Base-by-base conservation (phyloP, 2,113 vertebrate genomes). In the Sclerurus mexicanus region DNA sequence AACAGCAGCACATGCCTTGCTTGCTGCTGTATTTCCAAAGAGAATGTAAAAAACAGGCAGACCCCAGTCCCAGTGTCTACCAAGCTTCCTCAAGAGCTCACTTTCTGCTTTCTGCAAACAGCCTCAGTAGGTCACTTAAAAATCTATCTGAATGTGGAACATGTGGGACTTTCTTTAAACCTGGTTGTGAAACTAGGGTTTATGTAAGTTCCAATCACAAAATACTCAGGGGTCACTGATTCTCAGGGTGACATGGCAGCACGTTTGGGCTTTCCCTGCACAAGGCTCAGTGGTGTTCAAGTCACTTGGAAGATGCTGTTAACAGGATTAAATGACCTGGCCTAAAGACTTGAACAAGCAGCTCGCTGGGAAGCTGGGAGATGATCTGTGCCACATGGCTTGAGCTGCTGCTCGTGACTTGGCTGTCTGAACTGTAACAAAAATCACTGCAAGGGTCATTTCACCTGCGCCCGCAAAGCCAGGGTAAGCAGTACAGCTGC, bases 291-390 rank as follows among this genome's bases (percentile, higher is more conserved):
- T 21, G 67, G 78, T 62, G 35, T 19, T 63, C 27, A 87, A 69
- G 67, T 56, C 78, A 64, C 62, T 82, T 63, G 71, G 78, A 91
- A 80, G 82, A 53, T 59, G 31, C 63, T 44, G 21, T 80, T 77
- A 93, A 92, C 33, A 88, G 88, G 79, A 95, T 85, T 85, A 88
- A 88, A 62, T 47, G 25, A 31, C 62, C 83, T 80, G 72, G 59
- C 42, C 63, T 68, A 64, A 75, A 47, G 58, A 40, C 39, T 15
- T 27, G 40, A 83, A 56, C 27, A 42, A 74, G 89, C 64, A 85
- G 83, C 93, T 85, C 75, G 23, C 33, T 82, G 75, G 85, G 90
- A 95, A 53, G 75, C 85, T 80, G 55, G 87, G 33, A 39, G 72
- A 17, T 88, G 94, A 92, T 77, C 68, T 90, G 42, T 80, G 88